Percentiles rank a stretch among this genome's conserved stretches.
These are phyloP conservation scores for Balaeniceps rex DNA, from an alignment of 2,113 vertebrate species.

Conservation along the genomic window DNA sequence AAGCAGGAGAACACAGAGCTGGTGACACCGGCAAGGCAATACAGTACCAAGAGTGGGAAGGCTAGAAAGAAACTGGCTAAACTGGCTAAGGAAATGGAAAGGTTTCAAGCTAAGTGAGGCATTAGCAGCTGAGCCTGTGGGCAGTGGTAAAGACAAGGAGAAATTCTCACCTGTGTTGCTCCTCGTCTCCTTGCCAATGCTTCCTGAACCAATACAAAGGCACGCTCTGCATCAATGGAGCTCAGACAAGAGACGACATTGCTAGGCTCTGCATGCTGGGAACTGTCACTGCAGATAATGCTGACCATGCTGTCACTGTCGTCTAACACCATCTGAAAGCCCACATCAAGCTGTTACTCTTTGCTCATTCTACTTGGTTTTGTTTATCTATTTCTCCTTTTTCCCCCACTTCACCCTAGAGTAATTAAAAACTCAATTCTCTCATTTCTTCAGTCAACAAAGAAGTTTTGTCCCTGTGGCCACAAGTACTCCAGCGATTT, in stretches of 20 bases:
- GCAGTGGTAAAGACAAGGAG: background rate
- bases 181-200: slow-evolving; percentile 63
- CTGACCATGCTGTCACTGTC: slow-evolving; percentile 28
- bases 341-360: slow-evolving; percentile 24
- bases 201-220: slow-evolving; percentile 61
- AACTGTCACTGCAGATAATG: background rate
- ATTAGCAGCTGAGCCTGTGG: background rate
- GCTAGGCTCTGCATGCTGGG: background rate
- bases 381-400: background rate
- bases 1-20: background rate
- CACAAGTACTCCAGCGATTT: no score
- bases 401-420: background rate
- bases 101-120: background rate
- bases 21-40: background rate
- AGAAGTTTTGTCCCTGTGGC: no score
- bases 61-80: background rate
- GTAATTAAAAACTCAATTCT: no score
- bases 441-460: no score
- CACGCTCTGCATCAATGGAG: background rate
- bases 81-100: background rate
- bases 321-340: slow-evolving; percentile 66
- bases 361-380: background rate
- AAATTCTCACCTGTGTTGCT: slow-evolving; percentile 61
- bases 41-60: background rate
- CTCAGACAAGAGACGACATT: background rate